These are phyloP conservation scores for Trinorchestia longiramus DNA, from an alignment of 1,140 invertebrate genomes.

Conservation along the genomic window DNA sequence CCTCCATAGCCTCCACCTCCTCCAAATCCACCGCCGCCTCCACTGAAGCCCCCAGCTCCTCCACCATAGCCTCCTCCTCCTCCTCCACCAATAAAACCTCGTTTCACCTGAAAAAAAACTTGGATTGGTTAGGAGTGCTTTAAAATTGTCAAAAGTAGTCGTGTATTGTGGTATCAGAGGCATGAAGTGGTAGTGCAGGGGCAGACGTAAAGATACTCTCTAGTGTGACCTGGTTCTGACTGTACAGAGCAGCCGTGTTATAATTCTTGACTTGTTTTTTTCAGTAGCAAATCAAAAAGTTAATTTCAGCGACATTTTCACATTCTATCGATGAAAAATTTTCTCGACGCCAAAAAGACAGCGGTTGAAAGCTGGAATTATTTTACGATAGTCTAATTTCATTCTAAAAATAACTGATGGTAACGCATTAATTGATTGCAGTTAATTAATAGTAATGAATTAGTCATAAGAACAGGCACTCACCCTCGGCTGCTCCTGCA, in stretches of 20 bases:
- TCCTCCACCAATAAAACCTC: not conserved
- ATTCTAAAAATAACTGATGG: not conserved
- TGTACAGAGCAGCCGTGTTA: too few species aligned
- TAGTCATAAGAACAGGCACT: not conserved
- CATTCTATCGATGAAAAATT: not conserved
- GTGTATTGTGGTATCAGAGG: too few species aligned
- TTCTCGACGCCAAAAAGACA: not conserved
- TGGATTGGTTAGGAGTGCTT: not conserved
- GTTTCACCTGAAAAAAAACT: not conserved
- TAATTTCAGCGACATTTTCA: too few species aligned
- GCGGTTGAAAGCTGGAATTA: not conserved
- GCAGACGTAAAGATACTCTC: too few species aligned
- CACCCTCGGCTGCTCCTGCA: not conserved
- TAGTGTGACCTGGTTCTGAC: too few species aligned
- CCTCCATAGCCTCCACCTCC: slow-evolving; percentile 26
- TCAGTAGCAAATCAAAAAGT: too few species aligned
- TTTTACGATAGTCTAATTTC: not conserved
- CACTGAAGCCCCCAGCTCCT: not conserved
- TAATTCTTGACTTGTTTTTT: too few species aligned
- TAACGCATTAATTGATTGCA: not conserved
- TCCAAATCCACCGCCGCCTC: slow-evolving; percentile 5
- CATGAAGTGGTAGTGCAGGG: too few species aligned
- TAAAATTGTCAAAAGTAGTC: not conserved
- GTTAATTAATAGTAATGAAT: not conserved
- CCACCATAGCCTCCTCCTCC: not conserved